Base-by-base conservation (phyloP, 2,113 vertebrate species). In the Perca flavescens region DNA sequence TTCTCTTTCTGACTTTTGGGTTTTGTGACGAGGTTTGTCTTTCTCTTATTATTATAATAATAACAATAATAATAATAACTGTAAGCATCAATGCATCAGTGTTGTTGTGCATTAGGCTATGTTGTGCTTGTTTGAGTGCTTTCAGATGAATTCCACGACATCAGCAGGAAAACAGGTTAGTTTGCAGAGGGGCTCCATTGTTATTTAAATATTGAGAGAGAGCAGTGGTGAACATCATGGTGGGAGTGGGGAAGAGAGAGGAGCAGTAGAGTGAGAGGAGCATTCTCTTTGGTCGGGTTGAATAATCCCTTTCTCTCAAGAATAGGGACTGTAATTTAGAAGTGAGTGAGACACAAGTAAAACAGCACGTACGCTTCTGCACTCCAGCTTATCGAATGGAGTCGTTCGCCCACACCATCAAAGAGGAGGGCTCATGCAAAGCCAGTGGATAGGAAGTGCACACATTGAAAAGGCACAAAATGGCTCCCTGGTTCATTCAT, bases 311-410 rank as follows among this genome's bases (percentile, higher is more conserved):
- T 40, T 60, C 77, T 87, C 73, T 77, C 73, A 31, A 11, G 73
- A 63, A 56, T 43, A 76, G 60, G 46, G 40, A 85, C 67, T 40
- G 61, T 56, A 64, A 68, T 77, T 83, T 67, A 68, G 56, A 77
- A 68, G 9, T 12, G 60, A 76, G 67, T 76, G 73, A 68, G 58
- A 75, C 47, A 36, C 53, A 54, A 43, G 60, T 73, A n/a, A 52
- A 56, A 65, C 52, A 67, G 61, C 53, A 62, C 19, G 61, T 46
- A 66, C 34, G 1, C 34, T 34, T 34, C 56, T 34, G 15, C 36
- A 36, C 69, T 40, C 25, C 74, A 50, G 58, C 31, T 28, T 74
- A 43, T 60, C 52, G 11, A 84, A 74, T 28, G 19, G 60, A 73
- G 72, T 47, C 8, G 47, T 75, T 71, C 62, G 3, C 72, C 46